Evolutionary conservation across 2,113 vertebrate genomes (phyloP).

Genomic region (Anguilla rostrata): DNA sequence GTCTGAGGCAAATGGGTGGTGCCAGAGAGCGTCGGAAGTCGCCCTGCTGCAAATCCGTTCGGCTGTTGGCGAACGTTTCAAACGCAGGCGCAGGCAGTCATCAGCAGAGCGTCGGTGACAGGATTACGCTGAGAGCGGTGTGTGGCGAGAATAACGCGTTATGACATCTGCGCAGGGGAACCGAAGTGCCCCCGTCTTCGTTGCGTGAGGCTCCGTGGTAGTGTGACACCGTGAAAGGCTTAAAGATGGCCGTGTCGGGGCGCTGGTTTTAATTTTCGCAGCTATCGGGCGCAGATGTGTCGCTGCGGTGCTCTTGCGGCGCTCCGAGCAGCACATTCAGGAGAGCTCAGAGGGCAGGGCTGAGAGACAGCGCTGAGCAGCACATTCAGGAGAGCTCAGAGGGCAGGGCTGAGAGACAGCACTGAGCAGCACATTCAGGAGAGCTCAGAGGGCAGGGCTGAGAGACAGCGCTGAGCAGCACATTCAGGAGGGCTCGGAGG

Average conservation of each 20-base stretch:
- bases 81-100: background rate
- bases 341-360: background rate
- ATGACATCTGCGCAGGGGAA: background rate
- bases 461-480: too few species aligned
- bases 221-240: background rate
- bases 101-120: background rate
- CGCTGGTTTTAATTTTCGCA: background rate
- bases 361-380: background rate
- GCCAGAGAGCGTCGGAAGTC: constrained; percentile 63
- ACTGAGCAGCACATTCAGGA: too few species aligned
- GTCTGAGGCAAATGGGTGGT: constrained; percentile 61
- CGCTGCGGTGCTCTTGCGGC: constrained; percentile 28
- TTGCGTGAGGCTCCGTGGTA: background rate
- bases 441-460: too few species aligned
- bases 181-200: background rate
- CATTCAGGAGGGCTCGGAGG: too few species aligned
- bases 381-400: too few species aligned
- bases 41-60: constrained; percentile 60
- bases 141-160: background rate
- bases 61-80: constrained; percentile 52
- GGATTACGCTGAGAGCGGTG: background rate
- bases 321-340: background rate
- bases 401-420: too few species aligned
- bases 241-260: background rate
- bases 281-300: constrained; percentile 37